These are phyloP conservation scores for Watsonalla cultraria DNA, from an alignment of 2,888 invertebrate genomes.

Conservation along the genomic window DNA sequence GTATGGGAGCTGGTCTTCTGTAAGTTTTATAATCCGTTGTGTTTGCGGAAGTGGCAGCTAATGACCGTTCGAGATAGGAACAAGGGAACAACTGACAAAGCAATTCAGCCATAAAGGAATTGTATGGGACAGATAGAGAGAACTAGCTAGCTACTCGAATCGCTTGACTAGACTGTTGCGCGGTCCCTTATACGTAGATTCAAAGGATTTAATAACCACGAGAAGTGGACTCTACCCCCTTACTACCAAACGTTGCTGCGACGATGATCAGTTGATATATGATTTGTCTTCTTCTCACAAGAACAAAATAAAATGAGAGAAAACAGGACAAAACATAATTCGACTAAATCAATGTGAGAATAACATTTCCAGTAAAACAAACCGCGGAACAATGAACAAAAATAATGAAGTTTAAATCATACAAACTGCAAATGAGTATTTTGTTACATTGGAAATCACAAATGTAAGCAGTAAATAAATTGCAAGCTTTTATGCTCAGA, in stretches of 20 bases:
- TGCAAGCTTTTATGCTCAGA: slow-evolving; percentile 20
- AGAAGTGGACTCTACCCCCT: slow-evolving; percentile 2
- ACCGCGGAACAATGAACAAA: slow-evolving; percentile 6
- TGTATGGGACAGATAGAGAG: slow-evolving; percentile 1
- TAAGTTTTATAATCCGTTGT: not conserved
- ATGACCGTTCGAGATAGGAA: slow-evolving; percentile 31
- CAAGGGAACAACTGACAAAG: slow-evolving; percentile 19
- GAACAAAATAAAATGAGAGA: no score
- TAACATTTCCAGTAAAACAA: not conserved
- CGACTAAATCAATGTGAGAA: no score
- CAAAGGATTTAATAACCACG: not conserved
- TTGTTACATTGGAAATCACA: slow-evolving; percentile 21
- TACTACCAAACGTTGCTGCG: no score
- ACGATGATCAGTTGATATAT: no score
- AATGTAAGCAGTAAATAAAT: slow-evolving; percentile 25
- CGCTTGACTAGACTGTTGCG: not conserved
- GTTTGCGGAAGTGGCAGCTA: slow-evolving; percentile 30
- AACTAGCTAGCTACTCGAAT: not conserved
- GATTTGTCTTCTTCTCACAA: no score
- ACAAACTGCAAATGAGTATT: slow-evolving; percentile 18
- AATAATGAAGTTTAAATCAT: not conserved
- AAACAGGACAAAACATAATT: not conserved
- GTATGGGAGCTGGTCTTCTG: no score
- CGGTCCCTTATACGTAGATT: not conserved
- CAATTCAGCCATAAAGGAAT: slow-evolving; percentile 18